Base-by-base conservation (phyloP, 1,140 invertebrate species). In the Cheumatopsyche charites region DNA sequence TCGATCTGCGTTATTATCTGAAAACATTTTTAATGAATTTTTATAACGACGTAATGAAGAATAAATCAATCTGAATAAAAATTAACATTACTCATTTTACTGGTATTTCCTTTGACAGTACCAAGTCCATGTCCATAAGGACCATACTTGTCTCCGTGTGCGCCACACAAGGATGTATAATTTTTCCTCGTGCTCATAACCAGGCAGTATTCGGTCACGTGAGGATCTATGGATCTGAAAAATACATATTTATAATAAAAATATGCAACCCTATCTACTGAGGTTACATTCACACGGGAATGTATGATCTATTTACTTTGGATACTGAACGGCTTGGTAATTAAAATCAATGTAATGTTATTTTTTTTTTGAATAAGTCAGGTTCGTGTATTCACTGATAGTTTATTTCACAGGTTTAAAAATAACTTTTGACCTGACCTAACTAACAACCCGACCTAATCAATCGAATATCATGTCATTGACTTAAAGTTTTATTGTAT, bases 141-240 rank as follows among this genome's bases (percentile, higher is more conserved):
- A 49, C 58, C 61, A 36, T 52, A 49, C 19, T 25, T 29, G 15
- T 85, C 84, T 17, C 77, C 79, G 63, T 81, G 80, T 4, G 87
- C 86, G 4, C 84, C 82, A 73, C 87, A 88, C 0, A 88, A 79
- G 0, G 87, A 85, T 0, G 84, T 82, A 75, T 87, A 87, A 76
- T 86, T 84, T 62, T 80, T 84, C 62, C 79, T 78, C n/a, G 81
- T 82, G 12, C 85, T 88, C 2, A 87, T 83, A 5, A 87, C 86
- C 1, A 88, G 81, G 75, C 87, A 88, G 77, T 88, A 88, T 36
- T 82, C 81, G 3, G 86, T 87, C 4, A 81, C 78, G 77, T 88
- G 86, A 0, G 87, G 87, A 76, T 88, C 86, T 73, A 87, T 84
- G 45, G 86, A 83, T 75, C 86, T 87, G 79, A 49, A 82, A 83